These are phyloP conservation scores for Cryptoblepharus egeriae DNA, from an alignment of 2,797 vertebrate species.

Conservation along the genomic window DNA sequence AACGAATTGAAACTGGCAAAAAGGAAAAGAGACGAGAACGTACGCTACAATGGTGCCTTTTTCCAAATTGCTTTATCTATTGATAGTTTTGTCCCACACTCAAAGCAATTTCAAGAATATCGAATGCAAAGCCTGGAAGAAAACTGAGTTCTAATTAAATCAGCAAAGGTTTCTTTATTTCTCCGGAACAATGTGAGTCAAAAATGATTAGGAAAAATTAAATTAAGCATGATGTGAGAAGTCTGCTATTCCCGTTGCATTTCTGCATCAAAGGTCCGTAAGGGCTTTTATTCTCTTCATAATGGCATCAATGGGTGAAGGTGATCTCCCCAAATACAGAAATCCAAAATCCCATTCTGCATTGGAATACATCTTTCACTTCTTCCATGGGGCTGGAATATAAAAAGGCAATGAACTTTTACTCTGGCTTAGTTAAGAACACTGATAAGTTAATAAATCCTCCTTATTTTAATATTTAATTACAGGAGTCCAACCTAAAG, in stretches of 20 bases:
- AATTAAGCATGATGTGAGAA: conserved; percentile 64
- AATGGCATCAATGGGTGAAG: conserved; percentile 9
- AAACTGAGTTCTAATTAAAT: conserved; percentile 75
- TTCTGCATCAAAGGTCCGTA: conserved; percentile 41
- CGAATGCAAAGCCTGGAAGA: conserved; percentile 61
- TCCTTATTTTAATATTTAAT: conserved; percentile 12
- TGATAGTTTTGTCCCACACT: conserved; percentile 65
- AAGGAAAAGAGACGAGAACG: conserved; percentile 29
- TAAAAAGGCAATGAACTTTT: conserved; percentile 11
- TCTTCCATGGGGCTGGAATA: background rate
- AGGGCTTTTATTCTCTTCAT: conserved; percentile 33
- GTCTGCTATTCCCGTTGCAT: conserved; percentile 54
- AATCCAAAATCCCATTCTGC: background rate
- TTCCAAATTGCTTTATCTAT: conserved; percentile 70
- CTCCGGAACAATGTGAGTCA: conserved; percentile 65
- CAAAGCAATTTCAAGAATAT: conserved; percentile 70
- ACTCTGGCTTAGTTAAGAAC: conserved; percentile 29
- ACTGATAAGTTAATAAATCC: background rate
- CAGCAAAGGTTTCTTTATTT: conserved; percentile 71
- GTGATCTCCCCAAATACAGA: background rate
- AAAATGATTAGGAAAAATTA: conserved; percentile 70
- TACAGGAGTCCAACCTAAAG: background rate
- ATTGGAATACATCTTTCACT: conserved; percentile 11
- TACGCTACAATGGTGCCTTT: conserved; percentile 56
- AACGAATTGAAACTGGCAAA: conserved; percentile 65